Evolutionary conservation across 2,113 vertebrate species (phyloP), one percentile per base, ranked within the genome.

Genomic region (Bujurquina vittata): DNA sequence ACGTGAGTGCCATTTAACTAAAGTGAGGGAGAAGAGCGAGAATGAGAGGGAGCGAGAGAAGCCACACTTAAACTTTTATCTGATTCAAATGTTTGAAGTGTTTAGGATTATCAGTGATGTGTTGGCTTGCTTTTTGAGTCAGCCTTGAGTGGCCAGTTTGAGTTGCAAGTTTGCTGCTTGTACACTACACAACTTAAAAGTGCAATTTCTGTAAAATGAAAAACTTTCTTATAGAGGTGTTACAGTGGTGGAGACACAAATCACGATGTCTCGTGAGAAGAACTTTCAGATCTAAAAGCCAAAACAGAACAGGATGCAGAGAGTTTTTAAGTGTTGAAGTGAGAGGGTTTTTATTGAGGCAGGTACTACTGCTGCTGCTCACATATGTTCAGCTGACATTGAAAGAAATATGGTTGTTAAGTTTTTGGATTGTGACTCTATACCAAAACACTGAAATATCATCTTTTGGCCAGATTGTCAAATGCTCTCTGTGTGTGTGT

Each of bases 301-400:
- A 40, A 11, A 46, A 46, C 10, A 49, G 17, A 49, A 5, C 4
- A 49, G 46, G 46, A 20, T 20, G 6, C 49, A 20, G 14, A 17
- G 3, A 20, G 7, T 54, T 54, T 54, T 54, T 6, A 54, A 8
- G 20, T 72, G 1, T 49, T 29, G 40, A 69, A 67, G 63, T 4
- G 40, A 22, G 37, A 18, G 3, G 15, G 63, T 18, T 49, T 49
- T 40, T 29, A 29, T 69, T 69, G 14, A 69, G 9, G 63, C 40
- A 67, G 37, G 37, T 37, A 23, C 37, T 43, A 18, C 22, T 69
- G 22, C 63, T 67, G 49, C 26, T 49, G 18, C 22, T 29, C 40
- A 49, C 9, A 9, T 10, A 49, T 46, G 0, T 46, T 46, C 2
- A 26, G 18, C 37, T 43, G 37, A 65, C 0, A 0, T 1, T 26